A percentile compares a stretch with the other conserved stretches of the same genome.
Evolutionary conservation across 2,113 vertebrate genomes (phyloP).

Genomic region (Boleophthalmus pectinirostris): DNA sequence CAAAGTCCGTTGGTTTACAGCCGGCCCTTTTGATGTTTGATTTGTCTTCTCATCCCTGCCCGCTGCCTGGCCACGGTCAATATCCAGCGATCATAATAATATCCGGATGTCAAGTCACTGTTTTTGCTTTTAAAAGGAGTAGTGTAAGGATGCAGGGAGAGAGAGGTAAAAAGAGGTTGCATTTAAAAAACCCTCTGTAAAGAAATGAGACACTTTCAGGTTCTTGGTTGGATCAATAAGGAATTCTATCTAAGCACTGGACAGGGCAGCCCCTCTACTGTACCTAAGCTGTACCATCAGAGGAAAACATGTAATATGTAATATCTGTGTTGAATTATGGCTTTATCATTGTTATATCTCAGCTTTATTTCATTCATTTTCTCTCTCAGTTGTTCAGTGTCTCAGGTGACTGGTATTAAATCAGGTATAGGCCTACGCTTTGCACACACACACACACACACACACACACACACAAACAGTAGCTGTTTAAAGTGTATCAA

Average conservation of each 20-base stretch:
- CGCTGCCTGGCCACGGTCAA: conserved; percentile 56
- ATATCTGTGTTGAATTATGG: neutral
- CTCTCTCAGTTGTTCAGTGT: neutral
- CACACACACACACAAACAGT: no score
- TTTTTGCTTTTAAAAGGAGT: conserved; percentile 52
- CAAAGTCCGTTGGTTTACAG: conserved; percentile 49
- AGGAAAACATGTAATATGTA: neutral
- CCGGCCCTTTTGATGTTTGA: conserved; percentile 64
- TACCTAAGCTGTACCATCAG: neutral
- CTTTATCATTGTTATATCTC: neutral
- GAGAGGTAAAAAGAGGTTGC: conserved; percentile 40
- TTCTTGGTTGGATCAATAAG: conserved; percentile 77
- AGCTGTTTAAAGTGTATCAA: no score
- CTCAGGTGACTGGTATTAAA: neutral
- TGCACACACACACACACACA: no score
- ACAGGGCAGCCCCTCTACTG: conserved; percentile 40
- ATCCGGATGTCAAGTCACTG: conserved; percentile 63
- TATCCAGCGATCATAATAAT: conserved; percentile 65
- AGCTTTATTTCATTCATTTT: neutral
- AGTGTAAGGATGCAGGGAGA: conserved; percentile 36
- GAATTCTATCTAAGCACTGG: conserved; percentile 69
- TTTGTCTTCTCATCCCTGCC: conserved; percentile 54
- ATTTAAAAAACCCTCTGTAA: conserved; percentile 58
- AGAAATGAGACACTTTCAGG: conserved; percentile 69
- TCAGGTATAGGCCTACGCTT: no score